phyloP scores from a whole-genome alignment of 2,888 invertebrate genomes.

The Ganaspis brasiliensis region DNA sequence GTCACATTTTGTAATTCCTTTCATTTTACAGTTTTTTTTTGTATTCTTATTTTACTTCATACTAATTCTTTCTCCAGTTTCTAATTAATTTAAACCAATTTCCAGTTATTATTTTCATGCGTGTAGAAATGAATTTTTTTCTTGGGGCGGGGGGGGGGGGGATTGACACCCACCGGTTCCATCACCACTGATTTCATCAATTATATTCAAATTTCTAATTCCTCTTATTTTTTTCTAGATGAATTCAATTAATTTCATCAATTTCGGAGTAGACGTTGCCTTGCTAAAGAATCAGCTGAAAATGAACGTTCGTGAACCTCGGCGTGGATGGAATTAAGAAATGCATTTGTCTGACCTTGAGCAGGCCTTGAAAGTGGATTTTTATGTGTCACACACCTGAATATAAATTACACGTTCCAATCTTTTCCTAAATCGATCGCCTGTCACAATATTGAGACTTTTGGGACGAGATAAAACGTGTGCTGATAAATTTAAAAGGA shows the following conservation, averaged over 20 bases:
- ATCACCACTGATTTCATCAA: no score
- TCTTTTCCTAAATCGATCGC: slow-evolving; percentile 26
- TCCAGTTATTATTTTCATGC: no score
- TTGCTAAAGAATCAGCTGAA: not conserved
- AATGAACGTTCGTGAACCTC: slow-evolving; percentile 34
- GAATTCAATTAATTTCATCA: not conserved
- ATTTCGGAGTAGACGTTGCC: slow-evolving; percentile 2
- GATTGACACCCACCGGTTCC: no score
- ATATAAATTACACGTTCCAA: slow-evolving; percentile 22
- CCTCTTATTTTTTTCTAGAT: not conserved
- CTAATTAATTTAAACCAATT: no score
- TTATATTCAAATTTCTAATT: not conserved
- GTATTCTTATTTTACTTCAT: no score
- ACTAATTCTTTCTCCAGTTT: no score
- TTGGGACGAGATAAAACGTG: not conserved
- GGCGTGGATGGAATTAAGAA: slow-evolving; percentile 38
- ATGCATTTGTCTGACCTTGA: slow-evolving; percentile 38
- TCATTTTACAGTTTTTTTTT: no score
- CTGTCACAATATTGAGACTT: slow-evolving; percentile 2
- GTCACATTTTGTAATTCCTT: no score
- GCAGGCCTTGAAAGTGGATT: slow-evolving; percentile 39
- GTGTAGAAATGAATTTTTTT: no score
- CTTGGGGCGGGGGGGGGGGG: no score
- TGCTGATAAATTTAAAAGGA: not conserved
- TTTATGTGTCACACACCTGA: slow-evolving; percentile 30